Base-by-base conservation (phyloP, 2,888 invertebrate species). In the Allygus modestus region DNA sequence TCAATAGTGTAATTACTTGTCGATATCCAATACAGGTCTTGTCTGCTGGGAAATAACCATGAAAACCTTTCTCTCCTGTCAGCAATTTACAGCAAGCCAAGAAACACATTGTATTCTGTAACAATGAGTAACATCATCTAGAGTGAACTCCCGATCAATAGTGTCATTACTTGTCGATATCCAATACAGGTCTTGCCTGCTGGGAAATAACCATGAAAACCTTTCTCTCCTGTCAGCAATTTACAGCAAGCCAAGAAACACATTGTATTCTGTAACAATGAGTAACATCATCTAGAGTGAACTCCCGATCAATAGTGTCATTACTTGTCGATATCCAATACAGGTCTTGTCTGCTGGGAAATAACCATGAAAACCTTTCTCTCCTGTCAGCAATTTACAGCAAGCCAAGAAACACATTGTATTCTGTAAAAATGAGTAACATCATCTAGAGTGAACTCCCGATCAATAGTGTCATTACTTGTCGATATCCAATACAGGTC, bases 151-250 rank as follows among this genome's bases (percentile, higher is more conserved):
- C 17, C 46, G 17, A 46, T 46, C 46, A 12, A 46, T 46, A 17
- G 12, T 12, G 17, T 46, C 46, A 46, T 46, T 46, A 46, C 46
- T 7, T 2, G 46, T 37, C 37, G 37, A 37, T 58, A 58, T 26
- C 65, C 65, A 65, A 65, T 65, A 5, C 23, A 58, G 28, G 65
- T 31, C 2, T 20, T 65, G 65, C 28, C 65, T 65, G 26, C 26
- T 65, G 65, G 65, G 65, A 65, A 65, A 65, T 65, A 65, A 65
- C 65, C 65, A 65, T 65, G 65, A 65, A 65, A 65, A 65, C 15
- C 65, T 31, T 65, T 28, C 31, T 15, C 58, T n/a, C 37, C 37
- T 7, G 37, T 7, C 37, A 37, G 9, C 17, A 4, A 46, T 15
- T 46, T 15, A 4, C 17, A 15, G 46, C 46, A 11, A 17, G 12